Evolutionary conservation across 1,140 invertebrate species (phyloP).

Genomic region (Conus betulinus): DNA sequence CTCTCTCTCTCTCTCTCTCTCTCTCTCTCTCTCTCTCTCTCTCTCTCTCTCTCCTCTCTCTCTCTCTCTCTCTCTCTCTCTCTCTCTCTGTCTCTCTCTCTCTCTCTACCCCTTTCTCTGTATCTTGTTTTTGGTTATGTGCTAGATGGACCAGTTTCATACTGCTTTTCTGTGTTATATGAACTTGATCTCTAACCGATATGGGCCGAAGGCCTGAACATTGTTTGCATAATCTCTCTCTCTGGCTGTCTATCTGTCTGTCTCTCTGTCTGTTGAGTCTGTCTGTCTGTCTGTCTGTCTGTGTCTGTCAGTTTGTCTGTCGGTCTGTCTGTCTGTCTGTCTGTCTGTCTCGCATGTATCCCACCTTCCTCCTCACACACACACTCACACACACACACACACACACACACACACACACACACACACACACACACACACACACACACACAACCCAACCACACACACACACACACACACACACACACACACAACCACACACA

Average conservation of each 20-base stretch:
- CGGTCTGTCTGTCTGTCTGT: not conserved
- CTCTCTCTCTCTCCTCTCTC: not conserved
- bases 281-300: not conserved
- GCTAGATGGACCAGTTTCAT: too few relatives aligned
- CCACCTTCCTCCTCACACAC: not conserved
- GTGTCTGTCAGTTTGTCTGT: not conserved
- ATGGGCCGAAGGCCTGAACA: too few relatives aligned
- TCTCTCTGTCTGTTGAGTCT: not conserved
- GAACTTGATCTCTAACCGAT: too few relatives aligned
- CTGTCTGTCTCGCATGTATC: not conserved
- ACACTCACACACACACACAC: not conserved
- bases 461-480: too few relatives aligned
- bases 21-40: not conserved
- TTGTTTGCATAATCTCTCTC: not conserved
- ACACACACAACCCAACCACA: too few relatives aligned
- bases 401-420: not conserved
- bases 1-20: slow-evolving; percentile 9
- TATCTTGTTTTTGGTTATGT: too few relatives aligned
- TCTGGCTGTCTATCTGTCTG: not conserved
- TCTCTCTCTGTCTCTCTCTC: slow-evolving; percentile 1
- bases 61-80: slow-evolving; percentile 11
- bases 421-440: too few relatives aligned
- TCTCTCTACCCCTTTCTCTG: too few relatives aligned
- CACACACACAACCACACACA: too few relatives aligned
- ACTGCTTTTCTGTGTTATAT: too few relatives aligned